phyloP scores from a whole-genome alignment of 2,797 vertebrate species.

The Crenuchus spilurus region DNA sequence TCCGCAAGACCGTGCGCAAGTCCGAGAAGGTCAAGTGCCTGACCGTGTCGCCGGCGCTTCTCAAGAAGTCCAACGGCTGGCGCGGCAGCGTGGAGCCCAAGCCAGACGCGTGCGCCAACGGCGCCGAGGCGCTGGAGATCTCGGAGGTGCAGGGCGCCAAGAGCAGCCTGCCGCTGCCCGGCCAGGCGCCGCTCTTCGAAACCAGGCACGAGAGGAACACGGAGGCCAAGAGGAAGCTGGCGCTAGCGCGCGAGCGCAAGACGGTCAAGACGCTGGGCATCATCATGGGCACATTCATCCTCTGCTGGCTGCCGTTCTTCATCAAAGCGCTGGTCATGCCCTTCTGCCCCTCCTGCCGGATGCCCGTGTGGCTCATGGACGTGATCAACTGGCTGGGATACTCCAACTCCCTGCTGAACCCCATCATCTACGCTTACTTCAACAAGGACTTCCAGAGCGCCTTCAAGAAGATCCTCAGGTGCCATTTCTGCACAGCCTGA shows the following conservation, averaged over 20 bases:
- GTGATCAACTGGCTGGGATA: constrained; percentile 98
- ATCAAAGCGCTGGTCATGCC: constrained; percentile 93
- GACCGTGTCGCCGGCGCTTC: constrained; percentile 76
- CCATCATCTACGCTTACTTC: constrained; percentile 98
- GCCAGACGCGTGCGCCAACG: constrained; percentile 79
- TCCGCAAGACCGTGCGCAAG: constrained; percentile 88
- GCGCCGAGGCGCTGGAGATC: constrained; percentile 88
- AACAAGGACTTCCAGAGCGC: constrained; percentile 99
- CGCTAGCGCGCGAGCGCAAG: constrained; percentile 93
- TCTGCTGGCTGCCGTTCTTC: constrained; percentile 98
- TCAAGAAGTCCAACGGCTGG: constrained; percentile 82
- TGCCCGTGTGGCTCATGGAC: constrained; percentile 87
- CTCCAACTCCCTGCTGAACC: constrained; percentile 96
- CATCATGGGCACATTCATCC: constrained; percentile 98
- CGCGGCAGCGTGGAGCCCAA: constrained; percentile 81
- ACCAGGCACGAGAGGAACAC: constrained; percentile 86
- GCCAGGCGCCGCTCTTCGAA: constrained; percentile 75
- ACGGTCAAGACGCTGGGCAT: constrained; percentile 97
- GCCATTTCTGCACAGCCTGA: constrained; percentile 89
- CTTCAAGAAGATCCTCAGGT: constrained; percentile 96
- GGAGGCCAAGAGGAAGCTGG: constrained; percentile 91
- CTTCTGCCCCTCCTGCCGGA: constrained; percentile 89
- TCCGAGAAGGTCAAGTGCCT: constrained; percentile 76
- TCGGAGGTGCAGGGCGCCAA: constrained; percentile 87
- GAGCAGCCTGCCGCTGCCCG: constrained; percentile 80